These are phyloP conservation scores for Volucella bombylans DNA, from an alignment of 2,888 invertebrate genomes.

Conservation along the genomic window DNA sequence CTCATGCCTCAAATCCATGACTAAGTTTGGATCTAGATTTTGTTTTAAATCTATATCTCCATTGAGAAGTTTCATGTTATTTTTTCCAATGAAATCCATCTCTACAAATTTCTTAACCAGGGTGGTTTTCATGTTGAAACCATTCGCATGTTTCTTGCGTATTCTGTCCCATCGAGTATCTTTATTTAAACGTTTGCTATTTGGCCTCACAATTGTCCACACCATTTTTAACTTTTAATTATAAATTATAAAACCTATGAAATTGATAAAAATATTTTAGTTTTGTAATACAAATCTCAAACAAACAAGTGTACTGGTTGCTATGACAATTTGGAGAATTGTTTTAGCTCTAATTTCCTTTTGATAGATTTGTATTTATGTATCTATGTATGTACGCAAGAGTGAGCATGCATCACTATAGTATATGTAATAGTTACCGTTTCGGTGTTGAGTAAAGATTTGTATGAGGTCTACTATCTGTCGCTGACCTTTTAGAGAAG, in stretches of 20 bases:
- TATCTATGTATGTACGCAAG: too few species aligned
- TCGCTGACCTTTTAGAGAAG: too few species aligned
- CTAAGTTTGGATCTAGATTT: slow-evolving; percentile 79
- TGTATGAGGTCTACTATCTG: too few species aligned
- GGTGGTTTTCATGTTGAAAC: slow-evolving; percentile 78
- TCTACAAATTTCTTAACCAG: slow-evolving; percentile 80
- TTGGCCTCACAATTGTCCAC: slow-evolving; percentile 51
- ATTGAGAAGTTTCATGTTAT: slow-evolving; percentile 78
- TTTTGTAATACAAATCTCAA: background rate
- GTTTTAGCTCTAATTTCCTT: too few species aligned
- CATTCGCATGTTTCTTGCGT: slow-evolving; percentile 79
- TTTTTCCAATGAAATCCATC: slow-evolving; percentile 79
- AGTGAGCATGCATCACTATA: too few species aligned
- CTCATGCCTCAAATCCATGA: slow-evolving; percentile 82
- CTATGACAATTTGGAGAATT: too few species aligned
- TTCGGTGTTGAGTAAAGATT: too few species aligned
- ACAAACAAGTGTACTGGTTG: too few species aligned
- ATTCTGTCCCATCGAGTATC: slow-evolving; percentile 82
- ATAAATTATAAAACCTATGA: background rate
- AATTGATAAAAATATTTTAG: background rate
- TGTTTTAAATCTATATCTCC: slow-evolving; percentile 75
- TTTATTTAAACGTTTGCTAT: slow-evolving; percentile 75
- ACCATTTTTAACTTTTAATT: slow-evolving; percentile 39
- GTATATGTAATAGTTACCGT: too few species aligned
- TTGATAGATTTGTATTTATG: too few species aligned